Evolutionary conservation across 2,888 invertebrate species (phyloP).

Genomic region (Eupelmus urozonus): DNA sequence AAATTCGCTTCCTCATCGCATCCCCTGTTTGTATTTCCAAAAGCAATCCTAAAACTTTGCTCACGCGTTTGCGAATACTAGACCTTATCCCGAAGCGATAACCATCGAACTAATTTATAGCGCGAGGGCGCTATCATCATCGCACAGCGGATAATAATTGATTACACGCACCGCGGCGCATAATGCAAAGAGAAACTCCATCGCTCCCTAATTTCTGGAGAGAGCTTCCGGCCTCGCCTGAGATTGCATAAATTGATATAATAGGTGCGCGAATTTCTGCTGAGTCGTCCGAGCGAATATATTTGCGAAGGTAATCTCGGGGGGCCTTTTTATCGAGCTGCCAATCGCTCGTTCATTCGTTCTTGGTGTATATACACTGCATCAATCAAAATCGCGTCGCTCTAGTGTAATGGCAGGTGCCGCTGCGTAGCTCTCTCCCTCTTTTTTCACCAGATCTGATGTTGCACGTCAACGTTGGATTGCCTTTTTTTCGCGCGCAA

Average conservation of each 20-base stretch:
- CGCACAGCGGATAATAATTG: conserved; percentile 16
- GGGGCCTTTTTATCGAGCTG: conserved; percentile 62
- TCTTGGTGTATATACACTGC: conserved; percentile 56
- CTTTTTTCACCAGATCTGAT: conserved; percentile 28
- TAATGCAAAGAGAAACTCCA: conserved; percentile 39
- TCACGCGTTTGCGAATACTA: neutral
- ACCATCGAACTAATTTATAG: conserved; percentile 51
- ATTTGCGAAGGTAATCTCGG: conserved; percentile 62
- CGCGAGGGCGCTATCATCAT: neutral
- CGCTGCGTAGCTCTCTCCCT: neutral
- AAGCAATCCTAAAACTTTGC: conserved; percentile 20
- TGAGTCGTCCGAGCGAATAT: conserved; percentile 60
- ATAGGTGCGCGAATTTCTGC: conserved; percentile 55
- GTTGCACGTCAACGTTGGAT: conserved; percentile 29
- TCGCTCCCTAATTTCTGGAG: conserved; percentile 8
- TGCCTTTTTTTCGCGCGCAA: too few relatives aligned
- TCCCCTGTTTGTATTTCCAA: conserved; percentile 43
- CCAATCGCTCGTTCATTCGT: conserved; percentile 58
- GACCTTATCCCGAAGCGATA: conserved; percentile 16
- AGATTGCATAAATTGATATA: conserved; percentile 50
- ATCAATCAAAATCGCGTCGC: conserved; percentile 63
- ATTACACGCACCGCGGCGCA: conserved; percentile 38
- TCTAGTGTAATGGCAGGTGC: conserved; percentile 27
- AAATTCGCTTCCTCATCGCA: conserved; percentile 19
- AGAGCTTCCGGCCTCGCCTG: neutral